phyloP scores from a whole-genome alignment of 2,888 invertebrate genomes.

The Trichopria drosophilae region DNA sequence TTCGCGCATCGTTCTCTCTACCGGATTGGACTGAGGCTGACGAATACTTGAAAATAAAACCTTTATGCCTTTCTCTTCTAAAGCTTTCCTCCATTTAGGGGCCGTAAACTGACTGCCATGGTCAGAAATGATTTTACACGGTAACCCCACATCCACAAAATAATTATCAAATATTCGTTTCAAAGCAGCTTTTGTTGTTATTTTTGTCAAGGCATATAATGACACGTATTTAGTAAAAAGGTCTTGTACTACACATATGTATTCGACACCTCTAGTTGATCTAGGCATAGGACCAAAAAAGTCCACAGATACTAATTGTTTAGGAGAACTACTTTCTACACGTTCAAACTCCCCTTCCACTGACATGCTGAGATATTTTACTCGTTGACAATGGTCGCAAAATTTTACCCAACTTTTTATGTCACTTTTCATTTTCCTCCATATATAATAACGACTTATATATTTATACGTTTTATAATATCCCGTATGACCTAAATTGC shows the following conservation, averaged over 20 bases:
- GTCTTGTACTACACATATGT: background rate
- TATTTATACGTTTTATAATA: background rate
- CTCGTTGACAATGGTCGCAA: background rate
- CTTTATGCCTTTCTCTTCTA: background rate
- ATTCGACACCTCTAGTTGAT: background rate
- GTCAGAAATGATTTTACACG: background rate
- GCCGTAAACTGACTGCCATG: background rate
- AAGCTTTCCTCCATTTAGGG: background rate
- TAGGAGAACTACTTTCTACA: background rate
- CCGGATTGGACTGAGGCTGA: slow-evolving; percentile 8
- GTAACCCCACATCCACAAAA: background rate
- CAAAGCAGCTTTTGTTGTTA: background rate
- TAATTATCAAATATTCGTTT: background rate
- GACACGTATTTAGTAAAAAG: background rate
- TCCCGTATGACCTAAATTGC: background rate
- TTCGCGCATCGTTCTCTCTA: slow-evolving; percentile 8
- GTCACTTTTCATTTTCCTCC: background rate
- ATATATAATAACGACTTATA: background rate
- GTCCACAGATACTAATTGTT: background rate
- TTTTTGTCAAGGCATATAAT: slow-evolving; percentile 1
- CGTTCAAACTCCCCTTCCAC: background rate
- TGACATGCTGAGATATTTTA: background rate
- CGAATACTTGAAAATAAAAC: slow-evolving; percentile 1
- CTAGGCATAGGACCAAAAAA: background rate
- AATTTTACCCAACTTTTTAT: background rate